Evolutionary conservation across 1,140 invertebrate genomes (phyloP), one percentile per base, ranked within the genome.

Genomic region (Drosophila sturtevanti): DNA sequence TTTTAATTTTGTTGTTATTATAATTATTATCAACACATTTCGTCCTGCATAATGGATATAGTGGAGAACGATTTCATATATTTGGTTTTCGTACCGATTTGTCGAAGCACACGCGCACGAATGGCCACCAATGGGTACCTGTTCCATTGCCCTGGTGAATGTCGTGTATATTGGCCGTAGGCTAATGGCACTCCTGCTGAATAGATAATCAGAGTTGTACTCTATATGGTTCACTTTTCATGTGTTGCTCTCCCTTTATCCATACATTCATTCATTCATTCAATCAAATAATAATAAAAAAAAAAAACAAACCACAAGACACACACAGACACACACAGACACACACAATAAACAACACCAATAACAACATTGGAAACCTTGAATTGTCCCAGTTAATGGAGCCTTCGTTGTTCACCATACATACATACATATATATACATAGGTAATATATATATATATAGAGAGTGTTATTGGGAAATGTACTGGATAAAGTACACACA

Each of bases 71-170:
- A n/a, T n/a, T 44, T 44, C 16, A 44, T 44, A 44, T 18, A 44
- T 44, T 44, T 44, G 7, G 10, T 21, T 41, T 63, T 77, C 58
- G 65, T 61, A 59, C 74, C 77, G 69, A 69, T 79, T 58, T 66
- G 65, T 60, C 65, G 37, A 60, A 73, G 59, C 65, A 61, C 65
- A 77, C 65, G 74, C 79, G 65, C 77, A 67, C 84, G 72, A 89
- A 89, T 87, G 84, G 74, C 69, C 67, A 63, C 52, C 59, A 38
- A 62, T 37, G 59, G 52, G 31, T 34, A 56, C 22, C 44, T 59
- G 24, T 44, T 16, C 24, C 62, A 65, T 16, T 14, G 24, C 60
- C 21, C n/a, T 14, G 24, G 60, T 62, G 16, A 70, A 37, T 38
- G 63, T 62, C 52, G 52, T 66, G 22, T 18, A 44, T 21, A 37